phyloP scores from a whole-genome alignment of 2,113 vertebrate genomes.

The Ammodytes marinus region DNA sequence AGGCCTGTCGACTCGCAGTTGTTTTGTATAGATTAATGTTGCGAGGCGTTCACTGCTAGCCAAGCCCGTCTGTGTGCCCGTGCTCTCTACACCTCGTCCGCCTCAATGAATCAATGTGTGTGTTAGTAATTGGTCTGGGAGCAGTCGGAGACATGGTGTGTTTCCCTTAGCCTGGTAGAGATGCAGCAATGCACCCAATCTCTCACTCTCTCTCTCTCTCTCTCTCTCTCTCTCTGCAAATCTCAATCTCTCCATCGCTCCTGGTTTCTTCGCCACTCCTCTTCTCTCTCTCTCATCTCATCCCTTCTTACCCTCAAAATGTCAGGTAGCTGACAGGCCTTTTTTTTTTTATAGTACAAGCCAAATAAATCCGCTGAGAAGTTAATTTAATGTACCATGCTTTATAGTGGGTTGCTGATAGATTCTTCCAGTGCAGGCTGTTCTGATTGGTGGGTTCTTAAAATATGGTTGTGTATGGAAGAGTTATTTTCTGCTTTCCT shows the following conservation, averaged over 20 bases:
- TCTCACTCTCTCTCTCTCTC: constrained; percentile 19
- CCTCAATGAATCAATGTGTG: constrained; percentile 67
- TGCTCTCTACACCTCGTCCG: constrained; percentile 64
- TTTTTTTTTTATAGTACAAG: constrained; percentile 67
- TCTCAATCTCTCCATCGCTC: constrained; percentile 28
- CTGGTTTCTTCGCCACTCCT: not conserved
- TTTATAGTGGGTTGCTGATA: constrained; percentile 38
- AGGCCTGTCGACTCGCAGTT: constrained; percentile 19
- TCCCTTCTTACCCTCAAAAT: constrained; percentile 72
- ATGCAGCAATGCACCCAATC: constrained; percentile 18
- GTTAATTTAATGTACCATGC: constrained; percentile 49
- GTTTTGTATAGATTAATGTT: constrained; percentile 55
- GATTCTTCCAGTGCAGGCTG: constrained; percentile 13
- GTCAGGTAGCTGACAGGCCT: constrained; percentile 70
- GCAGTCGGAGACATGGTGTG: constrained; percentile 49
- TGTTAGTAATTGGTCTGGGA: constrained; percentile 75
- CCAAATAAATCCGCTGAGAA: constrained; percentile 64
- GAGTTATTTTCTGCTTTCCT: constrained; percentile 14
- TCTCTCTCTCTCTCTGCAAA: constrained; percentile 12
- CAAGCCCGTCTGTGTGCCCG: constrained; percentile 2
- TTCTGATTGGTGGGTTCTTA: constrained; percentile 47
- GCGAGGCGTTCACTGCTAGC: constrained; percentile 17
- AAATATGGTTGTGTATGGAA: constrained; percentile 24
- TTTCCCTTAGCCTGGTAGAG: constrained; percentile 43
- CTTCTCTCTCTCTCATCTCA: constrained; percentile 46